Base-by-base conservation (phyloP, 2,888 invertebrate genomes). In the Perizoma flavofasciatum region DNA sequence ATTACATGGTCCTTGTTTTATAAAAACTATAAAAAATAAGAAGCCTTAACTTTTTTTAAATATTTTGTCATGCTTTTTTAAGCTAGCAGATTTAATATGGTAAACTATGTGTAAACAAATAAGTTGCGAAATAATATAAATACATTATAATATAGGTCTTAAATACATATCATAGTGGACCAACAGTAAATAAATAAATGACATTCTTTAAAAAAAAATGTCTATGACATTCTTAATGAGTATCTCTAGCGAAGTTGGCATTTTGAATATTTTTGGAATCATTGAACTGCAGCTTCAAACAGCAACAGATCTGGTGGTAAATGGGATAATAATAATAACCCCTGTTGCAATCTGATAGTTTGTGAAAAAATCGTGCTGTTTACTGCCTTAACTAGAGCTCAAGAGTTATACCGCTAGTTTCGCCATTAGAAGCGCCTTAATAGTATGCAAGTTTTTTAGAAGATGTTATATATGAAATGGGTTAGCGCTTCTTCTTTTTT, bases 401-500 rank as follows among this genome's bases (percentile, higher is more conserved):
- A 46, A 46, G 33, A 8, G 7, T 7, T 8, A 39, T 22, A 22
- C 22, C 22, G 22, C 22, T 22, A 22, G 3, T 22, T 22, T 22
- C 22, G 3, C 22, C 22, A 22, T 22, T 22, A 3, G 22, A 3
- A 22, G 22, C 22, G 22, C 22, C 22, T 22, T 22, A 22, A 1
- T 22, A n/a, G n/a, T n/a, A n/a, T 22, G 7, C 6, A 39, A 39
- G 6, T 39, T 39, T 9, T 39, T 39, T 39, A 39, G 6, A 39
- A 39, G 39, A 39, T 7, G 4, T 39, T 9, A 46, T 46, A 46
- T 46, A 9, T 46, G 9, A 4, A 35, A 22, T 46, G 45, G 44
- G 34, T 9, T 44, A 55, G 49, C 11, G 49, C 47, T 11, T 41
- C 43, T 46, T 46, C 22, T 45, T 37, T 35, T 43, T 11, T 9